These are phyloP conservation scores for Brachionichthys hirsutus DNA, from an alignment of 2,113 vertebrate species.

Conservation along the genomic window DNA sequence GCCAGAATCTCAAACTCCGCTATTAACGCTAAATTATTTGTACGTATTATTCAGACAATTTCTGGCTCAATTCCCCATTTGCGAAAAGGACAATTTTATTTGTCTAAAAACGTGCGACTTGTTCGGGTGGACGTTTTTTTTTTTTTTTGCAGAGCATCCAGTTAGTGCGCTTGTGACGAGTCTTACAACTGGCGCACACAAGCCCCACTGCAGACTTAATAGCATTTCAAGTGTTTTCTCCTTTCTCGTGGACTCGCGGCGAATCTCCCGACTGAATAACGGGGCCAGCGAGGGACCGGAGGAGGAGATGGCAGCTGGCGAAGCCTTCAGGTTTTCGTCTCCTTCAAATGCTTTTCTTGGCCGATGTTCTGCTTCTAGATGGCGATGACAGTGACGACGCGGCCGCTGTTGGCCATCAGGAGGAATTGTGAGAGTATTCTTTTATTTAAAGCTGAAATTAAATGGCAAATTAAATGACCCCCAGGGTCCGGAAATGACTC, in stretches of 20 bases:
- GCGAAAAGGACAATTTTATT: too few species aligned
- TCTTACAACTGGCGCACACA: constrained; percentile 54
- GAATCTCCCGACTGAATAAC: constrained; percentile 54
- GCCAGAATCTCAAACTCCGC: too few species aligned
- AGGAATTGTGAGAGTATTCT: constrained; percentile 36
- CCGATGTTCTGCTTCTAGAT: background rate
- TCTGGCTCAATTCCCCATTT: background rate
- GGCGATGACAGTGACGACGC: background rate
- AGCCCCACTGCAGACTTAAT: constrained; percentile 71
- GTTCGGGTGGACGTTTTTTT: constrained; percentile 12
- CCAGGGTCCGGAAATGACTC: constrained; percentile 22
- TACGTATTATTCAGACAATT: too few species aligned
- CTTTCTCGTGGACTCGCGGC: constrained; percentile 64
- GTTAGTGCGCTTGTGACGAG: constrained; percentile 58
- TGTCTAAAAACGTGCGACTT: too few species aligned
- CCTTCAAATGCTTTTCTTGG: constrained; percentile 6
- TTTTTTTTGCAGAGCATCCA: constrained; percentile 50
- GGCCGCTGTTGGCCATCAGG: constrained; percentile 15
- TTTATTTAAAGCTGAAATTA: constrained; percentile 48
- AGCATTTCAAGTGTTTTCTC: constrained; percentile 77
- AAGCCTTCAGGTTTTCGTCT: constrained; percentile 1
- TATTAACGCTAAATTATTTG: too few species aligned
- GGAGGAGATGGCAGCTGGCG: background rate
- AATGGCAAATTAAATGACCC: constrained; percentile 57
- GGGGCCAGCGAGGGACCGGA: constrained; percentile 5